Evolutionary conservation across 1,140 invertebrate genomes (phyloP), one percentile per base, ranked within the genome.

Genomic region (Psilanteris sp.): DNA sequence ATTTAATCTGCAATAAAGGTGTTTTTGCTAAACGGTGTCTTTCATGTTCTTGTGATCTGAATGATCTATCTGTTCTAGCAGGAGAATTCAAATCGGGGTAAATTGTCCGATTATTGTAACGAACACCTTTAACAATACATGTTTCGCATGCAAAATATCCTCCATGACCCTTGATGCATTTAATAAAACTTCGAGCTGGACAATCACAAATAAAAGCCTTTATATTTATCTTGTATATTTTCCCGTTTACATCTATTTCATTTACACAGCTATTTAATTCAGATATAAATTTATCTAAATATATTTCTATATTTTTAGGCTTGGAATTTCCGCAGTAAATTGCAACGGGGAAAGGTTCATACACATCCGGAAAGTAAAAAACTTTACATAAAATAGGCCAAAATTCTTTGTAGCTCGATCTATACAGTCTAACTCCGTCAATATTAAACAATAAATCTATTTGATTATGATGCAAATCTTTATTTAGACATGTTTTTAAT

Each of bases 1-100:
- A 34, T 3, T 57, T 13, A 32, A 73, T 50, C 32, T 36, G 4
- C 26, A 31, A 37, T 36, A 79, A 26, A 16, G 62, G 62, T 8
- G 73, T 26, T 20, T 20, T 4, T 8, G 7, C 5, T 2, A 20
- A 4, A 32, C 64, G 48, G 34, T 73, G 68, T n/a, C 64, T 26
- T 10, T 9, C 11, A 15, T 66, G 8, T 43, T 66, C 3, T 31
- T 37, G 48, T 16, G 4, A 8, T 10, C 37, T 50, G 13, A 74
- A 74, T 29, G 52, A 26, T 13, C 10, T 3, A 18, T 66, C 31
- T 3, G 43, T 66, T 66, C 70, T 44, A 10, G 15, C 1, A 11
- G 20, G 29, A 48, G 14, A 48, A 34, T 48, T 43, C 22, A 13
- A 15, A 29, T 54, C 16, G n/a, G 44, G 27, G 24, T 43, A 52